Evolutionary conservation across 2,797 vertebrate genomes (phyloP).

Genomic region (Phoxinus dragarum): DNA sequence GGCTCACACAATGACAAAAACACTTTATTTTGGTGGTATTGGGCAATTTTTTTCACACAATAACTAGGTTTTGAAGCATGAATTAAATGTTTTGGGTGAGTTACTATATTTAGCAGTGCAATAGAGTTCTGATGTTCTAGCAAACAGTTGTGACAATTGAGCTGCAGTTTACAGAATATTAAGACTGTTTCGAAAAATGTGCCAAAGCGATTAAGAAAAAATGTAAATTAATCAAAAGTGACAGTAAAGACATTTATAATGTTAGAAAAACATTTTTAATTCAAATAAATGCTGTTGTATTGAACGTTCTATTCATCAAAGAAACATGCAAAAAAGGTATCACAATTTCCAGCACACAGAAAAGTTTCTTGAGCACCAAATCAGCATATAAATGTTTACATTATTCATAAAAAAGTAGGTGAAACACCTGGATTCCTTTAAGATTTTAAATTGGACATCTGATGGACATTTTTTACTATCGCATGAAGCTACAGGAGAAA

Average conservation of each 20-base stretch:
- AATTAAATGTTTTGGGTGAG: background rate
- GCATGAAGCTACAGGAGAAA: background rate
- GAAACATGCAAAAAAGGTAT: background rate
- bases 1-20: too few species aligned
- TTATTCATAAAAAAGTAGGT: too few species aligned
- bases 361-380: too few species aligned
- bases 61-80: background rate
- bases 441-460: background rate
- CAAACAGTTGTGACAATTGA: background rate
- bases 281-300: background rate
- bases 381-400: too few species aligned
- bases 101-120: background rate
- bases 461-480: background rate
- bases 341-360: background rate
- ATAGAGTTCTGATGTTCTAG: background rate
- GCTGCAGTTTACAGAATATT: background rate
- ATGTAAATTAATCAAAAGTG: background rate
- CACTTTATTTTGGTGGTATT: background rate
- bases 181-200: background rate
- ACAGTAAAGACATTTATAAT: background rate
- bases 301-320: background rate
- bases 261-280: background rate
- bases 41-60: background rate
- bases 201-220: background rate
- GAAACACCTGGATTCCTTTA: too few species aligned